Percentiles rank a stretch among this genome's conserved stretches.
Conservation (phyloP, 1,140 invertebrate genomes). For the Ectropis grisescens region DNA sequence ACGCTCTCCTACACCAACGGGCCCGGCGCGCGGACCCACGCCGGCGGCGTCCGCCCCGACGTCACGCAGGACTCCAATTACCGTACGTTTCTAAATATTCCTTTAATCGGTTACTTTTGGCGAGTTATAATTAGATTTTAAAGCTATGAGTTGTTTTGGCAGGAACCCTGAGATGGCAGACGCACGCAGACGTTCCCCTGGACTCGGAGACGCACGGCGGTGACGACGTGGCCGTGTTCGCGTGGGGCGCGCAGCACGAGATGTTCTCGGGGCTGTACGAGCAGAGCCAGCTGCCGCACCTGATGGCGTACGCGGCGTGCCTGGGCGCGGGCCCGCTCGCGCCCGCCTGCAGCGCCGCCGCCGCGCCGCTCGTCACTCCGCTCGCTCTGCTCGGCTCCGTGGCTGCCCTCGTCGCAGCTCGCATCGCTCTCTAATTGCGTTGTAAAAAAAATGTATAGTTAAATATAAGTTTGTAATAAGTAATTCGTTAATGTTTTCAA, state of each 20-base stretch:
- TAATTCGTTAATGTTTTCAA: too few species aligned
- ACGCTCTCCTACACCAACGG: conserved; percentile 84
- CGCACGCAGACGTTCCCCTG: conserved; percentile 39
- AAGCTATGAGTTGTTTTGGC: too few species aligned
- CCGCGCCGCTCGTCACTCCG: too few species aligned
- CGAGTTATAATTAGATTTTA: too few species aligned
- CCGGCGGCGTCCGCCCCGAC: conserved; percentile 45
- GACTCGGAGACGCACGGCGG: conserved; percentile 71
- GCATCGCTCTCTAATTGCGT: too few species aligned
- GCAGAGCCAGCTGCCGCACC: conserved; percentile 74
- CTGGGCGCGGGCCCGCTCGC: conserved; percentile 26
- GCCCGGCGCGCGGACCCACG: conserved; percentile 70
- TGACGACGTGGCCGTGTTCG: conserved; percentile 77
- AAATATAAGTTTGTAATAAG: too few species aligned
- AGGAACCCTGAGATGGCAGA: conserved; percentile 40
- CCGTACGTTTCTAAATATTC: too few species aligned
- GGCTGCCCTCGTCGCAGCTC: too few species aligned
- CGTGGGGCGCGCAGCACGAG: conserved; percentile 72
- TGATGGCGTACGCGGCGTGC: conserved; percentile 72
- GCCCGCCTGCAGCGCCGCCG: not conserved
- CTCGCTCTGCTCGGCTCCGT: too few species aligned
- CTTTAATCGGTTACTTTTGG: too few species aligned
- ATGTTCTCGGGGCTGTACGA: conserved; percentile 74
- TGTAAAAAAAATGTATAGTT: too few species aligned
- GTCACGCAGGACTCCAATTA: conserved; percentile 47